Percentiles rank a stretch among this genome's conserved stretches.
phyloP scores from a whole-genome alignment of 2,888 invertebrate species.

The Saturnia pavonia region DNA sequence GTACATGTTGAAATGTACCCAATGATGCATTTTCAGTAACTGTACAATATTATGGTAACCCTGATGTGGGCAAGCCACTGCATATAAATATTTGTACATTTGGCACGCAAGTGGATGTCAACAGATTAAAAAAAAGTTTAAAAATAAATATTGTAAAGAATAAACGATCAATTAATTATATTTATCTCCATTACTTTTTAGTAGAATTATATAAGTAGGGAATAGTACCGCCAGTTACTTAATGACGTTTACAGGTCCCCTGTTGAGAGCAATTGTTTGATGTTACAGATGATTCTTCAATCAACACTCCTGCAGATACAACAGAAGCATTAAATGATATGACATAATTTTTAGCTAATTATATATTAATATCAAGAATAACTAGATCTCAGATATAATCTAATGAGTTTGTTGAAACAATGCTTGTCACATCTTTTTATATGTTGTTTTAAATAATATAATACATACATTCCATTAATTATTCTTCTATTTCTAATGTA shows the following conservation, averaged over 20 bases:
- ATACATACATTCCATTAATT: background rate
- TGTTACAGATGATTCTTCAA: slow-evolving; percentile 49
- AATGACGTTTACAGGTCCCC: background rate
- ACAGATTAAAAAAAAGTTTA: no score
- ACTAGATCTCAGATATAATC: background rate
- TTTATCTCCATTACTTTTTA: no score
- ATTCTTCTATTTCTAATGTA: background rate
- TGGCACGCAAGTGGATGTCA: no score
- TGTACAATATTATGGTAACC: no score
- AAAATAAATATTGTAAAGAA: no score
- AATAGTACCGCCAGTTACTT: no score
- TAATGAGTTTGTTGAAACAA: background rate
- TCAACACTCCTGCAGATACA: slow-evolving; percentile 41
- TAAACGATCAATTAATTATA: no score
- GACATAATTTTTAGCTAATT: slow-evolving; percentile 24
- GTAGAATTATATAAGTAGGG: no score
- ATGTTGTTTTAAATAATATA: background rate
- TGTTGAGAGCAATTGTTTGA: slow-evolving; percentile 3
- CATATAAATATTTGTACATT: no score
- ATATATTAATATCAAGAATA: background rate
- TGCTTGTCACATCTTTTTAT: background rate
- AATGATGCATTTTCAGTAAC: no score
- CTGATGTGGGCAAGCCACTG: no score
- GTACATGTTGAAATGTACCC: no score
- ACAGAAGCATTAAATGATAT: slow-evolving; percentile 34